A percentile compares a stretch with the other conserved stretches of the same genome.
phyloP scores from a whole-genome alignment of 2,888 invertebrate genomes.

The Macrosiphum euphorbiae region DNA sequence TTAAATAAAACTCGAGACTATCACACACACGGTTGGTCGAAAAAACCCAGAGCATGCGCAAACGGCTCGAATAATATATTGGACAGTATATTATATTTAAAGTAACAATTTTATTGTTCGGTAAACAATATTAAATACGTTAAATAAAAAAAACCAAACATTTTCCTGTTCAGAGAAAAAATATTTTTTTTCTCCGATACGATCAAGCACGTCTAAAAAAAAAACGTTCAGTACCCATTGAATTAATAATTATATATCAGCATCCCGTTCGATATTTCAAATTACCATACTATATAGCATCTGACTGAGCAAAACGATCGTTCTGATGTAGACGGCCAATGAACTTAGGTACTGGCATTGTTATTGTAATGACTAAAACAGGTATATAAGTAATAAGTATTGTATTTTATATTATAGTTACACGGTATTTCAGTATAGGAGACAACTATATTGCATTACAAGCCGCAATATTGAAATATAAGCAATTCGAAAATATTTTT shows the following conservation, averaged over 20 bases:
- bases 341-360: neutral
- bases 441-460: neutral
- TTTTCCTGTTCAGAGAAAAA: neutral
- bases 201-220: neutral
- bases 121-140: neutral
- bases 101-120: neutral
- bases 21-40: neutral
- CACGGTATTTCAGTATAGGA: neutral
- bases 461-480: neutral
- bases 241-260: neutral
- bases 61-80: neutral
- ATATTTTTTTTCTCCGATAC: neutral
- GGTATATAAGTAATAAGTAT: neutral
- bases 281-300: neutral
- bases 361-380: neutral
- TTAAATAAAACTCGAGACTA: neutral
- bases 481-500: neutral
- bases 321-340: neutral
- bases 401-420: neutral
- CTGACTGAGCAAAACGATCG: neutral
- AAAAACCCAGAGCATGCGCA: neutral
- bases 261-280: constrained; percentile 6
- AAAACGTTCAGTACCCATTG: neutral
- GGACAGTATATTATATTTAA: neutral
- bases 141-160: neutral